Conservation (phyloP, 2,113 vertebrate genomes). For the Mus musculus region GRCm39 chr6:148477001-148477500, state of each 20-base stretch:
- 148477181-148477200: not conserved
- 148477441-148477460: not conserved
- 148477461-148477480: not conserved
- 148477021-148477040: not conserved
- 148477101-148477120: not conserved
- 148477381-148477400: not conserved
- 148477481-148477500: not conserved
- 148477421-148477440: not conserved
- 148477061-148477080: not conserved
- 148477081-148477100: no score
- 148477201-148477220: not conserved
- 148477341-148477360: not conserved
- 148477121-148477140: not conserved
- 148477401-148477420: not conserved
- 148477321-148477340: not conserved
- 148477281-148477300: constrained; percentile 9
- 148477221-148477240: not conserved
- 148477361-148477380: not conserved
- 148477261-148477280: not conserved
- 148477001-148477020: not conserved
- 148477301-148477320: not conserved
- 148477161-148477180: not conserved
- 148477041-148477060: not conserved
- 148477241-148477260: not conserved
- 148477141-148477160: not conserved